Percentiles rank a stretch among this genome's conserved stretches.
Conservation (phyloP, 2,113 vertebrate species). For the Ahaetulla prasina region DNA sequence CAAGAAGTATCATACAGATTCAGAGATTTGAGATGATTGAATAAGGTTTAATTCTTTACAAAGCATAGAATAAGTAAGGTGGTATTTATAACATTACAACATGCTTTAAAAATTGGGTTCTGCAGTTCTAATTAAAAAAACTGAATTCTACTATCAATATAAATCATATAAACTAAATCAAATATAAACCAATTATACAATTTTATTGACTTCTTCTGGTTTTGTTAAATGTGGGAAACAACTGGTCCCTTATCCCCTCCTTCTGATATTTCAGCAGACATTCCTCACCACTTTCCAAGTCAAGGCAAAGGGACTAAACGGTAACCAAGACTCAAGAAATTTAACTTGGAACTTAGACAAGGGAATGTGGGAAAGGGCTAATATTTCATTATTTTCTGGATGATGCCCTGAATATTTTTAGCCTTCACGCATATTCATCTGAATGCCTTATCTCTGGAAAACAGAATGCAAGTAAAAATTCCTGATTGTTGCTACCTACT, state of each 20-base stretch:
- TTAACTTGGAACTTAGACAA: background rate
- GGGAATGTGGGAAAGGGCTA: background rate
- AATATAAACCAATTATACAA: background rate
- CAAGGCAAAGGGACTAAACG: background rate
- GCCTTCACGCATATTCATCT: background rate
- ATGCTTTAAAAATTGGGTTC: background rate
- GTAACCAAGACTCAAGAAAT: background rate
- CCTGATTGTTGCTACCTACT: background rate
- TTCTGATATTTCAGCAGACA: background rate
- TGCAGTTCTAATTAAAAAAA: background rate
- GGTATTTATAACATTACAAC: background rate
- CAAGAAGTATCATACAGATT: background rate
- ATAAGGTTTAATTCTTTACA: background rate
- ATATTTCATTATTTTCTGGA: background rate
- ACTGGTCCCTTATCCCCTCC: background rate
- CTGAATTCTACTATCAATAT: background rate
- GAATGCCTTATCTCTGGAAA: background rate
- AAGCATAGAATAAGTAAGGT: background rate
- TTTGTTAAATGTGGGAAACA: background rate
- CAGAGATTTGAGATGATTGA: background rate
- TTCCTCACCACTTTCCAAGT: background rate
- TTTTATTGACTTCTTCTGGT: background rate
- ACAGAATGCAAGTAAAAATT: background rate
- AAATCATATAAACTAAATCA: background rate
- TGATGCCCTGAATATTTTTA: background rate